A percentile compares a stretch with the other conserved stretches of the same genome.
Conservation (phyloP, 2,113 vertebrate genomes). For the Leptobrachium ailaonicum region DNA sequence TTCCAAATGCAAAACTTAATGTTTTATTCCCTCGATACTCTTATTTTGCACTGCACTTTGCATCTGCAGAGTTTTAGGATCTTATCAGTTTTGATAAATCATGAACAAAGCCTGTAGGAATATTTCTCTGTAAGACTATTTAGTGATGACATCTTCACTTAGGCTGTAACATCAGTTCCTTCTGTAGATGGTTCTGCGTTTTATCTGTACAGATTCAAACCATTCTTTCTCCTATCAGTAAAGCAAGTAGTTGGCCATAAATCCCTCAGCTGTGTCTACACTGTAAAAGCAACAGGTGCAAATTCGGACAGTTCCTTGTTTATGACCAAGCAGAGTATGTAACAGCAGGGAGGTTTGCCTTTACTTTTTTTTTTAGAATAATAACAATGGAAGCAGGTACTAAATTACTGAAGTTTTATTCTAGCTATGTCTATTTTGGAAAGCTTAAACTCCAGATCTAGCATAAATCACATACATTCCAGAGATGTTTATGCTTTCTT, state of each 20-base stretch:
- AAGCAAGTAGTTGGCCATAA: slow-evolving; percentile 46
- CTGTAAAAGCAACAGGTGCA: neutral
- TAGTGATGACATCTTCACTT: slow-evolving; percentile 62
- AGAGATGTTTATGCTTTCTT: slow-evolving; percentile 36
- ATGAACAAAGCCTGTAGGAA: neutral
- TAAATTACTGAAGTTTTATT: slow-evolving; percentile 44
- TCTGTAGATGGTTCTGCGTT: slow-evolving; percentile 1
- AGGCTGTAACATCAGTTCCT: slow-evolving; percentile 61
- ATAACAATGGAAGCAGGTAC: slow-evolving; percentile 52
- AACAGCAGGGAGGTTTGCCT: slow-evolving; percentile 29
- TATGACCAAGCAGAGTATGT: slow-evolving; percentile 10
- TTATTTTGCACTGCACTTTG: neutral
- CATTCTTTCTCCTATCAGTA: slow-evolving; percentile 19
- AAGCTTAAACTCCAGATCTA: slow-evolving; percentile 35
- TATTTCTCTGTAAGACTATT: slow-evolving; percentile 54
- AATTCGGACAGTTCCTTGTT: neutral
- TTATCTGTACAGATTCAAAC: slow-evolving; percentile 57
- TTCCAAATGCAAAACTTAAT: too few relatives aligned
- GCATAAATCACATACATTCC: slow-evolving; percentile 44
- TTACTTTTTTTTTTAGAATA: slow-evolving; percentile 58
- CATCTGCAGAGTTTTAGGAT: neutral
- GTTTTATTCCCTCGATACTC: neutral
- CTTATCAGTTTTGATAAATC: neutral
- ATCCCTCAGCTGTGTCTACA: neutral
- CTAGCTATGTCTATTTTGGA: slow-evolving; percentile 33